Evolutionary conservation across 2,888 invertebrate species (phyloP).

Genomic region (Leptopilina drosophilae): DNA sequence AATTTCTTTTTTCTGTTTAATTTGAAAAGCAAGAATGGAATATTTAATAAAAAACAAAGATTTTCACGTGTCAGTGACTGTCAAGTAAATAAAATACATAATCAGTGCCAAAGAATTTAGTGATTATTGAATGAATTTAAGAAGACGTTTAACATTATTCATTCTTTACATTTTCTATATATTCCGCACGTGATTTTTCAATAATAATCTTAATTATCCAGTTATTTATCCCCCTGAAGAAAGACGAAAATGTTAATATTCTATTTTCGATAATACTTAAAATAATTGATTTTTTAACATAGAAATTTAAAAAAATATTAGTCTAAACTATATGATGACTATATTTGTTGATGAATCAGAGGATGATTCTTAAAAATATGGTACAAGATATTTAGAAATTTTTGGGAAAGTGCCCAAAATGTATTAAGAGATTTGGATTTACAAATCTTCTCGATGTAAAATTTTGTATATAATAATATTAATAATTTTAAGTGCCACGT

Average conservation of each 20-base stretch:
- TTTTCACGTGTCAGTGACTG: neutral
- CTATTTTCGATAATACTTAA: too few relatives aligned
- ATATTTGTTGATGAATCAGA: constrained; percentile 11
- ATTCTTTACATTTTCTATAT: constrained; percentile 8
- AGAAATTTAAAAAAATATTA: neutral
- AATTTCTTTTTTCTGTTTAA: neutral
- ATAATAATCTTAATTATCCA: neutral
- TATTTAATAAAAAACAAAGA: neutral
- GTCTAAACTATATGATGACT: neutral
- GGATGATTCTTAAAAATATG: neutral
- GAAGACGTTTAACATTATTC: neutral
- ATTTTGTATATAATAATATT: constrained; percentile 10
- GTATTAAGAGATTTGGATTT: constrained; percentile 20
- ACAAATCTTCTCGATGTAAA: neutral
- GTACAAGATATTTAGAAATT: constrained; percentile 1
- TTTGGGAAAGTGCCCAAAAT: constrained; percentile 34
- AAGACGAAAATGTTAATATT: too few relatives aligned
- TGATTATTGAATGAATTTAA: constrained; percentile 62
- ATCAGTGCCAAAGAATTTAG: constrained; percentile 54
- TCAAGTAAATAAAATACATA: neutral
- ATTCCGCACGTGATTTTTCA: neutral
- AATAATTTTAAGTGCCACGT: neutral
- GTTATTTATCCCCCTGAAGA: neutral
- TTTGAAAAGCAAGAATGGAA: neutral
- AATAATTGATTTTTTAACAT: too few relatives aligned